phyloP scores from a whole-genome alignment of 2,113 vertebrate species.

The Edolisoma coerulescens region DNA sequence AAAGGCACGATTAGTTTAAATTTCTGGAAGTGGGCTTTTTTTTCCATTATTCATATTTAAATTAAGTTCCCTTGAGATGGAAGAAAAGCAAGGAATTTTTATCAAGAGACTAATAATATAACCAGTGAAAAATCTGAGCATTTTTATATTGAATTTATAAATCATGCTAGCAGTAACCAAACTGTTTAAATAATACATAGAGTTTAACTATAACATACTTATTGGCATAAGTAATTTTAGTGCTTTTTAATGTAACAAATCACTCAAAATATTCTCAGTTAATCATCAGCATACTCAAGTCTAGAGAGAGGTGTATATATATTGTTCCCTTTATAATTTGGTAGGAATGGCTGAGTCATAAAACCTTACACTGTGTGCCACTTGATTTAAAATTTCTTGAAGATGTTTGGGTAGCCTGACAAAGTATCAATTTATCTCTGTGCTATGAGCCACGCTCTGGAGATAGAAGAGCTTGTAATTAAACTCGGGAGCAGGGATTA shows the following conservation, averaged over 20 bases:
- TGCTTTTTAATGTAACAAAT: slow-evolving; percentile 8
- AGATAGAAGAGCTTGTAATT: background rate
- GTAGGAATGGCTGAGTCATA: background rate
- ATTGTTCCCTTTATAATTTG: slow-evolving; percentile 15
- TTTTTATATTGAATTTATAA: slow-evolving; percentile 65
- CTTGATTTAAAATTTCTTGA: background rate
- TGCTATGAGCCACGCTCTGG: background rate
- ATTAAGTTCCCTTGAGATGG: slow-evolving; percentile 68
- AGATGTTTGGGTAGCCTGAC: background rate
- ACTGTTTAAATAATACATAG: slow-evolving; percentile 45
- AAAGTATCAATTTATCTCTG: background rate
- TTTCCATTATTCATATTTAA: slow-evolving; percentile 74
- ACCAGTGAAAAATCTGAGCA: slow-evolving; percentile 56
- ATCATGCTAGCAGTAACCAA: slow-evolving; percentile 49
- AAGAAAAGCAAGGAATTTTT: slow-evolving; percentile 71
- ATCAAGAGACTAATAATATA: slow-evolving; percentile 72
- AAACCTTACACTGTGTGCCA: background rate
- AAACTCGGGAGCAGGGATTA: background rate
- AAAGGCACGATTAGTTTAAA: slow-evolving; percentile 51
- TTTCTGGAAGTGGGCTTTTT: slow-evolving; percentile 51
- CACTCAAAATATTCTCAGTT: slow-evolving; percentile 1
- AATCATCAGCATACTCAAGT: slow-evolving; percentile 11
- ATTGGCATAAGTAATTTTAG: slow-evolving; percentile 31
- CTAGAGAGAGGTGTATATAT: background rate
- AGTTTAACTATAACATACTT: slow-evolving; percentile 32